Evolutionary conservation across 2,797 vertebrate species (phyloP), one percentile per base, ranked within the genome.

Genomic region (Discoglossus pictus): DNA sequence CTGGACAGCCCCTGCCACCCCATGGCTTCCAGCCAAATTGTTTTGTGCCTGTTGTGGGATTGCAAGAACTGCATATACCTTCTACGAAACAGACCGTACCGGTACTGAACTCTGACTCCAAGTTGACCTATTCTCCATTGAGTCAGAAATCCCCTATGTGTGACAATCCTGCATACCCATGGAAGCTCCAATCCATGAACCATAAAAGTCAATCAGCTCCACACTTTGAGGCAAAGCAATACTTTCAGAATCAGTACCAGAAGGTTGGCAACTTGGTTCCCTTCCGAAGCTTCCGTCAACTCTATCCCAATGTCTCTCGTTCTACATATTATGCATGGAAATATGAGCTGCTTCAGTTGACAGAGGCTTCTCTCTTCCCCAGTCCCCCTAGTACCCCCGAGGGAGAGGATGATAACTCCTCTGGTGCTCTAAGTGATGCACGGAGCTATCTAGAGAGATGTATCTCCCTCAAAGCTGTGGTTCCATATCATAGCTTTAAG

Each of bases 311-410:
- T 50, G 93, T 98, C 58, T 97, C 96, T 16, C 87, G 95, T 7
- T 98, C 96, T 0, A 95, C 96, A 0, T 98, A 98, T 72, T 98
- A 98, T 0, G 92, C 96, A 63, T 98, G 96, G 96, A 98, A 98
- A 75, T 94, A 98, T 0, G 96, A 98, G 81, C 89, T 98, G 65
- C 79, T 88, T 87, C 34, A 24, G 42, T 72, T 7, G 75, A 61
- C 4, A 65, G 78, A 1, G 89, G 88, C 27, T 87, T 83, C 18
- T 3, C 77, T 65, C 63, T 82, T 85, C 65, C 87, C 85, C 6
- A 79, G 43, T 12, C 27, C 56, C 54, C 35, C 65, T 74, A 67
- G 39, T 63, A 50, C 48, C 63, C 39, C 69, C 77, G 68, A 83
- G 78, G 75, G 38, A 70, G 43, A 82, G 85, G 16, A 78, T 76